Evolutionary conservation across 2,797 vertebrate genomes (phyloP).

Genomic region (Lophius americanus): DNA sequence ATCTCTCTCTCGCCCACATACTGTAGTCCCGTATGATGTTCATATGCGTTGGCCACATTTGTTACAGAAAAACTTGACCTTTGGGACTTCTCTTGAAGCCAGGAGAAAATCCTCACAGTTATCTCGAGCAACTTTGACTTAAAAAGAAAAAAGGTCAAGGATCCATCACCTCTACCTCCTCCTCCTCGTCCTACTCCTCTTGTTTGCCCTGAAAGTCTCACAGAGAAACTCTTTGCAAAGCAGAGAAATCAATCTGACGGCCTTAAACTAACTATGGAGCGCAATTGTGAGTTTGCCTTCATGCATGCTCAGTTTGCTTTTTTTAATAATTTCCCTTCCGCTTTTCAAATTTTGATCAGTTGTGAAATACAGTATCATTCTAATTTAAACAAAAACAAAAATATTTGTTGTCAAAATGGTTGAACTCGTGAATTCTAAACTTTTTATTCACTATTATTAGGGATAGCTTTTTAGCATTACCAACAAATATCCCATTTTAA

Average conservation of each 20-base stretch:
- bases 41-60: neutral
- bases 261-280: slow-evolving; percentile 20
- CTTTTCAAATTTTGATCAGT: neutral
- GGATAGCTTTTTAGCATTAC: too few species aligned
- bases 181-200: neutral
- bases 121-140: slow-evolving; percentile 35
- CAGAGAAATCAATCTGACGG: slow-evolving; percentile 26
- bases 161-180: slow-evolving; percentile 16
- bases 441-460: too few species aligned
- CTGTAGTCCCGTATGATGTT: slow-evolving; percentile 6
- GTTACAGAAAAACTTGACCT: slow-evolving; percentile 39
- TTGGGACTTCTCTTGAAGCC: slow-evolving; percentile 43
- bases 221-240: slow-evolving; percentile 24
- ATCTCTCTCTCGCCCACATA: slow-evolving; percentile 10
- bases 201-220: slow-evolving; percentile 3
- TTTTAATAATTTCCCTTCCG: neutral
- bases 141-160: slow-evolving; percentile 46
- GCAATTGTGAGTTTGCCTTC: slow-evolving; percentile 18
- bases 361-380: neutral
- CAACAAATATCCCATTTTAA: too few species aligned
- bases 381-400: neutral
- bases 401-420: neutral
- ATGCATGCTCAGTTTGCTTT: neutral
- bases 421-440: too few species aligned
- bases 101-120: slow-evolving; percentile 58